Percentiles rank a stretch among this genome's conserved stretches.
Conservation (phyloP, 2,113 vertebrate species). For the Taurulus bubalis region DNA sequence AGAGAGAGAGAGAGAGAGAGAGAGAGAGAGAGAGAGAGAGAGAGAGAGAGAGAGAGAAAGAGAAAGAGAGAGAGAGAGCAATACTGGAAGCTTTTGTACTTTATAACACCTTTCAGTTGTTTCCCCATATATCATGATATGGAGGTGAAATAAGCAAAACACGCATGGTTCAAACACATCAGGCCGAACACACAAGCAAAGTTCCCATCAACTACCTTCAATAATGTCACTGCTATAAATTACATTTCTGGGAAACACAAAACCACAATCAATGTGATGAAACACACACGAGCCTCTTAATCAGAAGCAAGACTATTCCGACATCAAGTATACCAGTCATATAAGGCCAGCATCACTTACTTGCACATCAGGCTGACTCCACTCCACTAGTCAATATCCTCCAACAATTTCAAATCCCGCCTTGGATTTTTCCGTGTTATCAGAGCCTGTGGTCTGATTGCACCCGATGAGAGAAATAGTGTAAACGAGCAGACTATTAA, state of each 20-base stretch:
- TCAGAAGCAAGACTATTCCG: not conserved
- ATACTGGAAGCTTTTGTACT: slow-evolving; percentile 5
- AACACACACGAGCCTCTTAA: not conserved
- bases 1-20: slow-evolving; percentile 26
- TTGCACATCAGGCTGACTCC: slow-evolving; percentile 63
- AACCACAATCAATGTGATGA: not conserved
- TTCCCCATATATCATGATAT: not conserved
- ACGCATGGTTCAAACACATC: not conserved
- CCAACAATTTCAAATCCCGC: slow-evolving; percentile 42
- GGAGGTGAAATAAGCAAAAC: slow-evolving; percentile 1
- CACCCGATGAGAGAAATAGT: not conserved
- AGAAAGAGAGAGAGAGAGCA: slow-evolving; percentile 26
- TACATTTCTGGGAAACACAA: not conserved
- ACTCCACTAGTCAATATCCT: slow-evolving; percentile 46
- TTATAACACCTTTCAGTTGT: not conserved
- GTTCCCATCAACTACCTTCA: slow-evolving; percentile 19
- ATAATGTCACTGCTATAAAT: not conserved
- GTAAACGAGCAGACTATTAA: not conserved
- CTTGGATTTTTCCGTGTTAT: not conserved
- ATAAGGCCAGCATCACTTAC: slow-evolving; percentile 68
- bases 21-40: slow-evolving; percentile 22
- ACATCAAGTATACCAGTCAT: not conserved
- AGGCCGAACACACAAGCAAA: slow-evolving; percentile 26
- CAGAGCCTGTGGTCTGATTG: not conserved
- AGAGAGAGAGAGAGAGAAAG: slow-evolving; percentile 36